Base-by-base conservation (phyloP, 1,140 invertebrate genomes). In the Ooceraea biroi region DNA sequence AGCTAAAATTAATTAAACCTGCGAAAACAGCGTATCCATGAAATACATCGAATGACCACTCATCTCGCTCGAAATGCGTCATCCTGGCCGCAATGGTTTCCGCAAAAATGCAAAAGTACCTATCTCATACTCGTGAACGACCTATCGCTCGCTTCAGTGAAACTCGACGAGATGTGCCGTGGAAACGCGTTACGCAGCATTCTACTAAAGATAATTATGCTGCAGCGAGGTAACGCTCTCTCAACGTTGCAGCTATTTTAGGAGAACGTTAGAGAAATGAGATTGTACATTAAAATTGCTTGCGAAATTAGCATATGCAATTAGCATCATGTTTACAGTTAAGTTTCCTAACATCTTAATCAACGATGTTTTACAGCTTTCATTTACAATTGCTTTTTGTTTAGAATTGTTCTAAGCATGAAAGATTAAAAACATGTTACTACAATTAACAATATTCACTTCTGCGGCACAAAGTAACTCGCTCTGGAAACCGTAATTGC, bases 1-100 rank as follows among this genome's bases (percentile, higher is more conserved):
- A 60, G 14, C 36, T 22, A 25, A 82, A 58, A 60, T 82, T 82
- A 82, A 82, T 82, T 82, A 60, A 82, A 58, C 41, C 14, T 46
- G n/a, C 25, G 14, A 72, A 72, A 60, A 41, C 14, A 55, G 63
- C 63, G 27, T 8, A 7, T 7, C 22, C 3, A 17, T 57, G 19
- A 65, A 78, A 46, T 12, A 63, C 5, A 19, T 27, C 14, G 50
- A 44, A 7, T 58, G 41, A 3, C n/a, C 41, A 8, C n/a, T 82
- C 30, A 60, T 82, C 41, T 46, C 52, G 63, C 52, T 80, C 22
- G 30, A 57, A 52, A 68, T 14, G 7, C 55, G 25, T 41, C 25
- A 46, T 46, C 17, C 27, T 22, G 17, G 14, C 14, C 17, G 72
- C 55, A 58, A 65, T 36, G 22, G 14, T 71, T 57, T 58, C 22